Evolutionary conservation across 2,113 vertebrate genomes (phyloP).

Genomic region (Dicaeum eximium): DNA sequence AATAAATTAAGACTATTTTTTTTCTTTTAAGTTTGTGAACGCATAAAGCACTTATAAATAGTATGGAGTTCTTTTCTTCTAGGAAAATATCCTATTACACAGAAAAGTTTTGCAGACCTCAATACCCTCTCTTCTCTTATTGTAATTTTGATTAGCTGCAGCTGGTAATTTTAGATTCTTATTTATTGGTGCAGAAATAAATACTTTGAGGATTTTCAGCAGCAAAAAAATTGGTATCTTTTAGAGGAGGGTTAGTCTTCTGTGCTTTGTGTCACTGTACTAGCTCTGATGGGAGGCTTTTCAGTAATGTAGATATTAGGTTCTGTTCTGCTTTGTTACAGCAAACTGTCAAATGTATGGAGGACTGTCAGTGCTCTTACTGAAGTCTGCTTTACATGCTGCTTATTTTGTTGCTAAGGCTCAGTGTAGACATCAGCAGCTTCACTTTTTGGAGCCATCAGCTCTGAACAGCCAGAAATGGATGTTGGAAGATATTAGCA

Average conservation of each 20-base stretch:
- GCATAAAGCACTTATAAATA: neutral
- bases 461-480: neutral
- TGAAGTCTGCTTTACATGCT: neutral
- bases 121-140: neutral
- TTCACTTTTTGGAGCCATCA: neutral
- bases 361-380: neutral
- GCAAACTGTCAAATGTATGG: neutral
- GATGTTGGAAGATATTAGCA: neutral
- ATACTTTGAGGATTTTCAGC: neutral
- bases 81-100: conserved; percentile 20
- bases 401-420: neutral
- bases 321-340: neutral
- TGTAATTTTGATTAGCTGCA: conserved; percentile 12
- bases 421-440: neutral
- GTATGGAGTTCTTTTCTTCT: neutral
- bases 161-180: conserved; percentile 13
- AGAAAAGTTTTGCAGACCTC: neutral
- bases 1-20: neutral
- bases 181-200: neutral
- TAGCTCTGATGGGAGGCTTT: neutral
- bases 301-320: neutral
- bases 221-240: neutral
- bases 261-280: neutral
- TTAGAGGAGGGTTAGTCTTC: neutral
- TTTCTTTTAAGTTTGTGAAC: conserved; percentile 7